Percentiles rank a stretch among this genome's conserved stretches.
phyloP scores from a whole-genome alignment of 1,140 invertebrate species.

The Artemia franciscana region DNA sequence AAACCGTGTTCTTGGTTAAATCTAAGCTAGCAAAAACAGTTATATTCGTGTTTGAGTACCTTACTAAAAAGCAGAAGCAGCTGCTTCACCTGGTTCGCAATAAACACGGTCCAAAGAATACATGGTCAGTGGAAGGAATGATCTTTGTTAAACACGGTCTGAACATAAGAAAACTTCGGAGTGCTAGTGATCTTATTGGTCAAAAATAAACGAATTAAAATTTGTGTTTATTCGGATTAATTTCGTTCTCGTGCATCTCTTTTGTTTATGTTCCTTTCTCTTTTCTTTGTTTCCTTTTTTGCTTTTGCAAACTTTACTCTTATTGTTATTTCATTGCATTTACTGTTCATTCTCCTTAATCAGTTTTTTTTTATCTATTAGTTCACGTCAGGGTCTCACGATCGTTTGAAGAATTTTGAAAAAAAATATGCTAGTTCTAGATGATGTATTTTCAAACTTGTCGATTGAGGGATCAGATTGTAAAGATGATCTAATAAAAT shows the following conservation, averaged over 20 bases:
- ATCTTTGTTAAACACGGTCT: background rate
- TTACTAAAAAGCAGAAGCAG: background rate
- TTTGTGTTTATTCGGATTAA: background rate
- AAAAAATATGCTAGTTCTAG: too few species aligned
- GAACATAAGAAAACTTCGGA: background rate
- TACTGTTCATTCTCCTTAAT: background rate
- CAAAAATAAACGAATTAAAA: background rate
- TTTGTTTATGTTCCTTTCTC: background rate
- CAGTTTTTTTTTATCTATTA: background rate
- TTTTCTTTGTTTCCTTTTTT: background rate
- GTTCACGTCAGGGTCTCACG: background rate
- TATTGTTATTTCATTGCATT: background rate
- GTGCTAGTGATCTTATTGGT: background rate
- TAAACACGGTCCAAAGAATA: background rate
- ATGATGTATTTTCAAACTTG: background rate
- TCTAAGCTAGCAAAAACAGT: background rate
- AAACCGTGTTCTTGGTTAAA: too few species aligned
- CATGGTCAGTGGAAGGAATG: background rate
- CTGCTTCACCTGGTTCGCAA: background rate
- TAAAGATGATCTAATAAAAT: background rate
- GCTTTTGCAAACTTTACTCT: background rate
- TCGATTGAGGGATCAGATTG: background rate
- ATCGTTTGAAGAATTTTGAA: background rate
- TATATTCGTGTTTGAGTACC: background rate
- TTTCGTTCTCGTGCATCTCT: background rate